Evolutionary conservation across 2,113 vertebrate genomes (phyloP), one percentile per base, ranked within the genome.

Genomic region (Brachyhypopomus gauderio): DNA sequence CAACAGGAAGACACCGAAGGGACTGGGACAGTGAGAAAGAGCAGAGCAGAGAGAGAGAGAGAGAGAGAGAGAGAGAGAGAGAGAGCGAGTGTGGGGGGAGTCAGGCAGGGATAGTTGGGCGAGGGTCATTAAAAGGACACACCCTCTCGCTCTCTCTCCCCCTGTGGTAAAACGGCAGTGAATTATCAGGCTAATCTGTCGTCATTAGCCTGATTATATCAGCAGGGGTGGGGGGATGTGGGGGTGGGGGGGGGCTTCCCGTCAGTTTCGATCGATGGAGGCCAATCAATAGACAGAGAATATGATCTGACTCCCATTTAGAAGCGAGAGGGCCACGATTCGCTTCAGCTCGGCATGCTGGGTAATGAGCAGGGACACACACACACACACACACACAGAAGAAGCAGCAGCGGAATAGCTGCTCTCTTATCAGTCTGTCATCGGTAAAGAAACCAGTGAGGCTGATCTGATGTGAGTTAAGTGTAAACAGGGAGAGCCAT

Each of bases 181-280:
- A 93, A 91, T 91, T 85, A 88, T 92, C 90, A 85, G 89, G 89
- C 91, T 93, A 94, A 94, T 95, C 93, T 93, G 89, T 92, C 89
- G 38, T 93, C 91, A 93, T 94, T 94, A 94, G 86, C 72, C 90
- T 94, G 93, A 94, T 95, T 93, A 94, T 92, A 92, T 93, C 93
- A 92, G 89, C 48, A 63, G 92, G 91, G 92, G 94, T 94, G 93
- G 93, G 89, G 80, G 93, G 89, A 79, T 77, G n/a, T n/a, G n/a
- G n/a, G n/a, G n/a, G n/a, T n/a, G n/a, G 1, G 30, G 3, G 30
- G 30, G 30, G 30, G 30, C 60, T 92, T 92, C 88, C 91, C 92
- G 90, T 94, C 91, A 92, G 85, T 90, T 90, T 91, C 90, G 77
- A 86, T 93, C 93, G 93, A 94, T 93, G 93, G 63, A 84, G 81